Evolutionary conservation across 2,797 vertebrate genomes (phyloP), one percentile per base, ranked within the genome.

Genomic region (Bucorvus abyssinicus): DNA sequence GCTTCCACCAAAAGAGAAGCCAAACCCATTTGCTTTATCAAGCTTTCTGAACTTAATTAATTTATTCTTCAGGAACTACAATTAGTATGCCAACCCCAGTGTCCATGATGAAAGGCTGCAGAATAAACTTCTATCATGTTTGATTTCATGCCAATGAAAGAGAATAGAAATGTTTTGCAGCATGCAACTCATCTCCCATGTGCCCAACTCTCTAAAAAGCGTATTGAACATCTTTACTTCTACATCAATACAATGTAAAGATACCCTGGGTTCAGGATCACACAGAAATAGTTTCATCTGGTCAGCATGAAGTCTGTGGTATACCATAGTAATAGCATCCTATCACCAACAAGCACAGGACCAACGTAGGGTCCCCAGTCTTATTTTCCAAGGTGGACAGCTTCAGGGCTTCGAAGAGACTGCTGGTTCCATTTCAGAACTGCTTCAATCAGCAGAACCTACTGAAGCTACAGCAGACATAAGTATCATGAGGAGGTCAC

Each of bases 241-340:
- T 44, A 50, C 7, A 34, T 29, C 47, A 74, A 52, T 9, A 69
- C 5, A 64, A 27, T 14, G n/a, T 17, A 34, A 52, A 77, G 34
- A 73, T 29, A 63, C 2, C 23, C 10, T 10, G 44, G 30, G 49
- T 75, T 78, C 49, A 49, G 26, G 57, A 82, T 57, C 47, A 81
- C 23, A 78, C 9, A 63, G 27, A 84, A 74, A 65, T 15, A 40
- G 10, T 29, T 78, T 70, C 34, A 32, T 65, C 44, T 61, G 10
- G 9, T 67, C 30, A 47, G 23, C 10, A 50, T 9, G 6, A 81
- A 74, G 27, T 19, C 32, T 68, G 27, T 38, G 24, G 19, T 15
- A 45, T 30, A 78, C 14, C 0, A 0, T 9, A 79, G 7, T 5
- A 75, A 20, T 2, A 83, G 27, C 5, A 24, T 6, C 8, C 29